These are phyloP conservation scores for Adelphocoris suturalis DNA, from an alignment of 2,888 invertebrate genomes.

Conservation along the genomic window DNA sequence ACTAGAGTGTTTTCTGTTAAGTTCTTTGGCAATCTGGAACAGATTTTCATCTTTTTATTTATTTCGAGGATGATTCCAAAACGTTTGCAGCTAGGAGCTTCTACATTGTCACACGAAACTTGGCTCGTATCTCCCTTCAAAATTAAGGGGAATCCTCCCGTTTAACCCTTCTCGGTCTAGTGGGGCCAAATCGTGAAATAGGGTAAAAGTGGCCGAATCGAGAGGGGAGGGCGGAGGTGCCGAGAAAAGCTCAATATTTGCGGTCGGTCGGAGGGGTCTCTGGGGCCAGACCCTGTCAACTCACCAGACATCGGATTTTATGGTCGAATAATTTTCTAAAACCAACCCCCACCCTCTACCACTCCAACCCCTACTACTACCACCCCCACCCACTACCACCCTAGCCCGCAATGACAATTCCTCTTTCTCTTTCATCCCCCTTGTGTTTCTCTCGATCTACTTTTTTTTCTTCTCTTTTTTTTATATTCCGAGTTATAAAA, in stretches of 20 bases:
- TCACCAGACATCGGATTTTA: conserved; percentile 73
- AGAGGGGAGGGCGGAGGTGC: neutral
- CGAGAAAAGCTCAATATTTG: conserved; percentile 67
- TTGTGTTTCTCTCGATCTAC: conserved; percentile 54
- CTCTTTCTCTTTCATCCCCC: conserved; percentile 44
- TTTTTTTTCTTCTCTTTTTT: conserved; percentile 47
- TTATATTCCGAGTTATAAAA: conserved; percentile 70
- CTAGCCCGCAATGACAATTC: conserved; percentile 48
- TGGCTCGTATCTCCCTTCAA: too few relatives aligned
- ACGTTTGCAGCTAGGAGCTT: too few relatives aligned
- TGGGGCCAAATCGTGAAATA: neutral
- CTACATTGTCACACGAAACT: too few relatives aligned
- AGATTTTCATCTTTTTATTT: too few relatives aligned
- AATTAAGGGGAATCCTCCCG: too few relatives aligned
- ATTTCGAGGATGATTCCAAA: too few relatives aligned
- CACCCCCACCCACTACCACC: conserved; percentile 7
- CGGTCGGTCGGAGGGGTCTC: conserved; percentile 58
- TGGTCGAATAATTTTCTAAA: conserved; percentile 74
- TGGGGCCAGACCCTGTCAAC: conserved; percentile 71
- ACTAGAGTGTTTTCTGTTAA: too few relatives aligned
- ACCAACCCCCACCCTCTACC: conserved; percentile 47
- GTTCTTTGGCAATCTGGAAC: too few relatives aligned
- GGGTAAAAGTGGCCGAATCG: conserved; percentile 12
- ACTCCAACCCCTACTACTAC: conserved; percentile 59
- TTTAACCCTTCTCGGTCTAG: neutral